phyloP scores from a whole-genome alignment of 2,888 invertebrate species.

The Nemurella pictetii region DNA sequence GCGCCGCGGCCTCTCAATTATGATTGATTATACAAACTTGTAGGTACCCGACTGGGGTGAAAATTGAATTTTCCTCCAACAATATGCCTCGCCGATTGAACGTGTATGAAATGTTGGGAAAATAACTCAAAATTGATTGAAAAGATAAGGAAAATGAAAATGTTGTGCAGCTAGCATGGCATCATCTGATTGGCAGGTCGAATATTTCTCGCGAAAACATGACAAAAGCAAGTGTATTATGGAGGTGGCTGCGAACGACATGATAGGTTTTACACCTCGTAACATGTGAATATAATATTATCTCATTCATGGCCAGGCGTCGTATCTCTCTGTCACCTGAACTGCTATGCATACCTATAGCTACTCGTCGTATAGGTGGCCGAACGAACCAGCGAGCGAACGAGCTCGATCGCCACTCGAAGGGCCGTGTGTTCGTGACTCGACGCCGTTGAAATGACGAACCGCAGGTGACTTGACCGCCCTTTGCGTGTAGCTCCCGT shows the following conservation, averaged over 20 bases:
- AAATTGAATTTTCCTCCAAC: background rate
- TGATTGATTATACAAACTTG: constrained; percentile 14
- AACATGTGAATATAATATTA: background rate
- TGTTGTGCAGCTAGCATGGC: background rate
- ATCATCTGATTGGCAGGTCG: background rate
- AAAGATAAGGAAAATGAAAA: background rate
- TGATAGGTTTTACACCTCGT: background rate
- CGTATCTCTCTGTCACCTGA: background rate
- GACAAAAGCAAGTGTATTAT: background rate
- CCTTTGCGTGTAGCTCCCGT: constrained; percentile 18
- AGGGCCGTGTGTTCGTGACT: constrained; percentile 28
- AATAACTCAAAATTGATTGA: background rate
- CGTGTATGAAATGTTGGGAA: background rate
- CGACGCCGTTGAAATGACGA: constrained; percentile 19
- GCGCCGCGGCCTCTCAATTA: constrained; percentile 11
- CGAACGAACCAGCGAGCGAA: background rate
- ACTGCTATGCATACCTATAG: too few species aligned
- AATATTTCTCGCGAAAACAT: background rate
- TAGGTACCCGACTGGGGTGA: background rate
- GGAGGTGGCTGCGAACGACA: background rate
- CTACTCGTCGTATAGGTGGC: too few species aligned
- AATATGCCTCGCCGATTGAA: background rate
- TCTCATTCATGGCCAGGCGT: background rate
- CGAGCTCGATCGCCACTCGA: background rate
- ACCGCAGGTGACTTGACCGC: constrained; percentile 29